Percentiles rank a stretch among this genome's conserved stretches.
Conservation (phyloP, 2,888 invertebrate genomes). For the Amphipoea oculea region DNA sequence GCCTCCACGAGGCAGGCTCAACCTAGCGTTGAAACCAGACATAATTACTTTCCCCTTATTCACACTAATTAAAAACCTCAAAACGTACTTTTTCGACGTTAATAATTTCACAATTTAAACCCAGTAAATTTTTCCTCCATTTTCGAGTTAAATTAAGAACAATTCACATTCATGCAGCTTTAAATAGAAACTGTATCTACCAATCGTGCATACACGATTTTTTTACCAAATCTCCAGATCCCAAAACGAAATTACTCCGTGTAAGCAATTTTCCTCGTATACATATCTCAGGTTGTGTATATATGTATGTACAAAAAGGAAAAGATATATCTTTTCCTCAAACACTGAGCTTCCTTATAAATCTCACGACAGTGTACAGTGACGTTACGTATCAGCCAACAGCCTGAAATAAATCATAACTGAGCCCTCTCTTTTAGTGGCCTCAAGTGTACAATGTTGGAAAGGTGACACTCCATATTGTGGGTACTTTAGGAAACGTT, state of each 20-base stretch:
- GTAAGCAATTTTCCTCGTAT: slow-evolving; percentile 72
- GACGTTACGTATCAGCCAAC: slow-evolving; percentile 73
- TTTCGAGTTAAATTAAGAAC: neutral
- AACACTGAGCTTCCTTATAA: slow-evolving; percentile 74
- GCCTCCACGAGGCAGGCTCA: neutral
- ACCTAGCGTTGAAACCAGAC: neutral
- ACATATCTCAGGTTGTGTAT: slow-evolving; percentile 58
- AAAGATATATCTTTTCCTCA: slow-evolving; percentile 62
- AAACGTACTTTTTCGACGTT: neutral
- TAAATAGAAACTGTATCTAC: slow-evolving; percentile 17
- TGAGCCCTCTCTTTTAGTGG: slow-evolving; percentile 70
- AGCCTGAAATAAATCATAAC: slow-evolving; percentile 78
- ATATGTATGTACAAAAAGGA: slow-evolving; percentile 25
- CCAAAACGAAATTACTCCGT: slow-evolving; percentile 70
- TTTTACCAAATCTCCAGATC: slow-evolving; percentile 59
- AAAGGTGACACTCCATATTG: slow-evolving; percentile 49
- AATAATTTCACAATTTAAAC: neutral
- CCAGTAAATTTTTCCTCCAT: neutral
- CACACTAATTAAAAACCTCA: neutral
- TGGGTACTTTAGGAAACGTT: neutral
- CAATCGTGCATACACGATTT: slow-evolving; percentile 52
- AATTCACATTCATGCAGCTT: neutral
- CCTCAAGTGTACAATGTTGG: slow-evolving; percentile 59
- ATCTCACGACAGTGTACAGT: slow-evolving; percentile 76
- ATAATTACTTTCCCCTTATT: neutral